These are phyloP conservation scores for Egretta garzetta DNA, from an alignment of 2,113 vertebrate genomes.

Conservation along the genomic window DNA sequence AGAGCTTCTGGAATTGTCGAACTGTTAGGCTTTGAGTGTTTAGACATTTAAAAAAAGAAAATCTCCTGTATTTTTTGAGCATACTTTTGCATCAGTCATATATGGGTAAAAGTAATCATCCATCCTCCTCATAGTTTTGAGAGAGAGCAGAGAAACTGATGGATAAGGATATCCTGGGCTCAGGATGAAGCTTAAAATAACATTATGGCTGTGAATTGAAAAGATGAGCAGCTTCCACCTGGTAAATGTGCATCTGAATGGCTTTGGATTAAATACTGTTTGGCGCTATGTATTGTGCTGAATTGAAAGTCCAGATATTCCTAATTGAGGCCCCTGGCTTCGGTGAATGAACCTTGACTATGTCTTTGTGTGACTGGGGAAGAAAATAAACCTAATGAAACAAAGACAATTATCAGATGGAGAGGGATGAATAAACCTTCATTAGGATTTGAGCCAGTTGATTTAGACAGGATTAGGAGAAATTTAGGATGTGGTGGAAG, in stretches of 20 bases:
- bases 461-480: conserved; percentile 46
- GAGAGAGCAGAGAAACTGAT: neutral
- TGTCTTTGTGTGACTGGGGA: conserved; percentile 22
- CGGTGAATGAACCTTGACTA: neutral
- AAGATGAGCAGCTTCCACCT: conserved; percentile 7
- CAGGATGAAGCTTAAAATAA: neutral
- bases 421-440: conserved; percentile 37
- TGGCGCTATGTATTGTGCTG: neutral
- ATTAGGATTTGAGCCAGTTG: conserved; percentile 38
- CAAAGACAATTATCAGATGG: conserved; percentile 48
- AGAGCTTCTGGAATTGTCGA: neutral
- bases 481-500: conserved; percentile 41
- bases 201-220: neutral
- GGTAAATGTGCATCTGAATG: neutral
- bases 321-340: conserved; percentile 12
- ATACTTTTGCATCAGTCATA: neutral
- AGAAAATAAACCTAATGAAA: conserved; percentile 40
- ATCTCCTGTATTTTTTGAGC: neutral
- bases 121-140: neutral
- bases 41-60: neutral
- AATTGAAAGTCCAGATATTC: neutral
- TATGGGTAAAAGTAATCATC: neutral
- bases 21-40: neutral
- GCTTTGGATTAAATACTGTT: neutral
- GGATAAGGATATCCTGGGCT: neutral